These are phyloP conservation scores for Orius laevigatus DNA, from an alignment of 1,140 invertebrate genomes.

Conservation along the genomic window DNA sequence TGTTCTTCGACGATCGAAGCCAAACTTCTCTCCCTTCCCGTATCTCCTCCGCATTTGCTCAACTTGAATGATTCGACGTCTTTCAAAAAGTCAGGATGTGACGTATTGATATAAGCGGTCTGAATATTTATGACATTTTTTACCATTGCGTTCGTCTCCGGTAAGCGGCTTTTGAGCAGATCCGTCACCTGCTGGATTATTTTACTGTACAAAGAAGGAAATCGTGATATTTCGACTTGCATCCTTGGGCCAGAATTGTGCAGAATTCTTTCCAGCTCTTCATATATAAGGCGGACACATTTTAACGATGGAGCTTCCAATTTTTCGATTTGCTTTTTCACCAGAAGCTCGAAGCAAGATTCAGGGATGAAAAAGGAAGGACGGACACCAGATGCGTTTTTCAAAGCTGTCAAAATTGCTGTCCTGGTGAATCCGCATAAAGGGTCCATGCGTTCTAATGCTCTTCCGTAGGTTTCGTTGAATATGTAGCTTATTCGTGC, in stretches of 20 bases:
- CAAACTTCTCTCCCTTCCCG: background rate
- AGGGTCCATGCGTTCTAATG: conserved; percentile 44
- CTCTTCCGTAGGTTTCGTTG: conserved; percentile 48
- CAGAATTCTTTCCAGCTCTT: conserved; percentile 57
- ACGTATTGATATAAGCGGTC: conserved; percentile 56
- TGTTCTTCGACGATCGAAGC: background rate
- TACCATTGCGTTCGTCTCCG: conserved; percentile 46
- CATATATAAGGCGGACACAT: conserved; percentile 55
- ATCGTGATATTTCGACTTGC: conserved; percentile 37
- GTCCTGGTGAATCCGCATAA: conserved; percentile 38
- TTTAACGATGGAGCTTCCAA: conserved; percentile 48
- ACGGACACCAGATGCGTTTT: conserved; percentile 51
- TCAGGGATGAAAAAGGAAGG: conserved; percentile 58
- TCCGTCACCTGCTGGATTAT: conserved; percentile 53
- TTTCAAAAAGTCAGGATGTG: conserved; percentile 41
- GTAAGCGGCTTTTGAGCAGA: conserved; percentile 39
- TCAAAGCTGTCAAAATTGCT: conserved; percentile 52
- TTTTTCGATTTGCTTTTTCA: conserved; percentile 54
- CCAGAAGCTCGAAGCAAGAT: conserved; percentile 52
- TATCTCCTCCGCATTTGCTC: background rate
- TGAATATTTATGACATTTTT: conserved; percentile 49
- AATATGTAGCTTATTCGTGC: conserved; percentile 60
- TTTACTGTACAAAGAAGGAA: conserved; percentile 49
- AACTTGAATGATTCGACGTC: background rate
- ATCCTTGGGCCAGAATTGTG: conserved; percentile 48